phyloP scores from a whole-genome alignment of 1,140 invertebrate species.

The Lepidostoma basale region DNA sequence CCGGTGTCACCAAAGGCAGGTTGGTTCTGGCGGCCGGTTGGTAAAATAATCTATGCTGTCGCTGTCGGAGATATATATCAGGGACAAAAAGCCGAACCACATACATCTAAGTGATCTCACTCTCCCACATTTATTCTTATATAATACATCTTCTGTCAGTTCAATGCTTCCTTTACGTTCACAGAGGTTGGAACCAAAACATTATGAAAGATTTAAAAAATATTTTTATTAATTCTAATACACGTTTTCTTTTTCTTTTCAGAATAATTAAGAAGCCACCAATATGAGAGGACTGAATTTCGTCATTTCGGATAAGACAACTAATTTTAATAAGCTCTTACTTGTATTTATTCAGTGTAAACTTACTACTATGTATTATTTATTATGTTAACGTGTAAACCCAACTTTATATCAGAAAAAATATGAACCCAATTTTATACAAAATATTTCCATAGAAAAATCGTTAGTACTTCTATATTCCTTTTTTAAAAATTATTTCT shows the following conservation, averaged over 20 bases:
- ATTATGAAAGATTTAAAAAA: not conserved
- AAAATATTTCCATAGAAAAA: not conserved
- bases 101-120: not conserved
- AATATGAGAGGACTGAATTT: not conserved
- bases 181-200: not conserved
- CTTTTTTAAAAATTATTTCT: not conserved
- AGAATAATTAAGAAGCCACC: not conserved
- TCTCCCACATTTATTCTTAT: not conserved
- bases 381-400: not conserved
- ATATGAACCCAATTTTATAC: not conserved
- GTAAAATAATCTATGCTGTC: too few relatives aligned
- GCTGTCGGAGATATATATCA: too few relatives aligned
- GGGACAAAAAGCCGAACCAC: not conserved
- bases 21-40: too few relatives aligned
- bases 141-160: not conserved
- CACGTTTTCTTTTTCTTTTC: not conserved
- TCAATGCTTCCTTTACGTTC: not conserved
- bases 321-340: not conserved
- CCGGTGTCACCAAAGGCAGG: too few relatives aligned
- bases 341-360: constrained; percentile 11
- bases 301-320: constrained; percentile 10
- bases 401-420: not conserved
- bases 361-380: not conserved
- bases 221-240: not conserved
- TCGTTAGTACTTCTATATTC: not conserved